Conservation (phyloP, 2,888 invertebrate species). For the Laspeyria flexula region DNA sequence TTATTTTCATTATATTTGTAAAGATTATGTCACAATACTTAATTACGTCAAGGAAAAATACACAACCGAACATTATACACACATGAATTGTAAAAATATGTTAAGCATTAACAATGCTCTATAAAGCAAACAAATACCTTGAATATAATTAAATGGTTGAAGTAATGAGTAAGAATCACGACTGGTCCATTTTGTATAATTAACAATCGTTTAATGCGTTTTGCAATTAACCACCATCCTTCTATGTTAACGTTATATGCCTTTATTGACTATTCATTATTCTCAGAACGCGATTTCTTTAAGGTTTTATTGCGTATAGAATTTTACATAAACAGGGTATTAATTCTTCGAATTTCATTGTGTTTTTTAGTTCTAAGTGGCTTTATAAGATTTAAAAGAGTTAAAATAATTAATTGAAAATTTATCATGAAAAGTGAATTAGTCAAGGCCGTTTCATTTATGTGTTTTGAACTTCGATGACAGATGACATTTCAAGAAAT, state of each 20-base stretch:
- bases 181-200: slow-evolving; percentile 69
- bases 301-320: slow-evolving; percentile 28
- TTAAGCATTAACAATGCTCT: slow-evolving; percentile 54
- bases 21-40: slow-evolving; percentile 13
- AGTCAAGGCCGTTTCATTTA: no score
- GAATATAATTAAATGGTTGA: slow-evolving; percentile 76
- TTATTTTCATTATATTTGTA: slow-evolving; percentile 9
- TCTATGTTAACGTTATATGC: slow-evolving; percentile 47
- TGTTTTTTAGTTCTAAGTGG: no score
- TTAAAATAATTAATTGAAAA: no score
- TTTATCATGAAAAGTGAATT: no score
- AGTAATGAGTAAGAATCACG: slow-evolving; percentile 78
- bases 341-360: background rate
- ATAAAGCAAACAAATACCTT: slow-evolving; percentile 33
- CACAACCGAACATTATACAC: no score
- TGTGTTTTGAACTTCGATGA: no score
- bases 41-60: slow-evolving; percentile 1
- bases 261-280: slow-evolving; percentile 56
- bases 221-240: slow-evolving; percentile 73
- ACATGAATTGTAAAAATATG: slow-evolving; percentile 21
- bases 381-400: no score
- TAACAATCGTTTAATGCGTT: slow-evolving; percentile 76
- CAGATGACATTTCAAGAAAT: no score
- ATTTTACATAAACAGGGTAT: slow-evolving; percentile 9
- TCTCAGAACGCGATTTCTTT: slow-evolving; percentile 47